Base-by-base conservation (phyloP, 2,113 vertebrate genomes). In the Neofelis nebulosa region DNA sequence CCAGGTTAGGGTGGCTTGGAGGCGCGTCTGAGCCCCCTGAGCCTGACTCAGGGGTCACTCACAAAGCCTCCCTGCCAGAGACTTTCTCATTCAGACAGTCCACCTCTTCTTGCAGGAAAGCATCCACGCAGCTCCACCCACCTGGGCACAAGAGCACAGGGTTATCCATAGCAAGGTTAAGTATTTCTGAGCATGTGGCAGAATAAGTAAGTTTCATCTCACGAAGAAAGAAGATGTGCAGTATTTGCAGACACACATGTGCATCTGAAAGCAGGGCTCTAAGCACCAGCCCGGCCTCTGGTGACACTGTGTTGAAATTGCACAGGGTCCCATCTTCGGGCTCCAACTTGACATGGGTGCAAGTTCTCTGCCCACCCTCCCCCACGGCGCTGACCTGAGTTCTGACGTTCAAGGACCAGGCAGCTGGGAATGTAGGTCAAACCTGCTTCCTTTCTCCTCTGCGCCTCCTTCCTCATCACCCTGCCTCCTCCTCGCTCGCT, bases 121-220 rank as follows among this genome's bases (percentile, higher is more conserved):
- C 13, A 69, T 52, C 3, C 1, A 5, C 16, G 27, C 78, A 73
- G 63, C 57, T 89, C 91, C 89, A 71, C 33, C 89, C 18, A 50
- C 69, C 57, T 55, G 21, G 5, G 68, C 8, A 19, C 2, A 14
- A 55, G 93, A 89, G 52, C 93, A 94, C 82, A 84, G 2, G 31
- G 89, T 65, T 86, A 71, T 88, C 79, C 14, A 55, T 80, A 80
- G 36, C 95, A 94, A 83, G 97, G 92, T 74, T 85, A 93, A 88
- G 94, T 86, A 82, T 96, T 88, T 92, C 94, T n/a, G 86, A 98
- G 74, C 89, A 55, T 57, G 87, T 84, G 93, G 95, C 89, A 29
- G 96, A 95, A 94, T 81, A 73, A 45, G 96, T 95, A 52, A 89
- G 65, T 19, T 96, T 89, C 96, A 36, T 96, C 95, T 96, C 74